Conservation (phyloP, 2,888 invertebrate genomes). For the Drosophila multiciliata region DNA sequence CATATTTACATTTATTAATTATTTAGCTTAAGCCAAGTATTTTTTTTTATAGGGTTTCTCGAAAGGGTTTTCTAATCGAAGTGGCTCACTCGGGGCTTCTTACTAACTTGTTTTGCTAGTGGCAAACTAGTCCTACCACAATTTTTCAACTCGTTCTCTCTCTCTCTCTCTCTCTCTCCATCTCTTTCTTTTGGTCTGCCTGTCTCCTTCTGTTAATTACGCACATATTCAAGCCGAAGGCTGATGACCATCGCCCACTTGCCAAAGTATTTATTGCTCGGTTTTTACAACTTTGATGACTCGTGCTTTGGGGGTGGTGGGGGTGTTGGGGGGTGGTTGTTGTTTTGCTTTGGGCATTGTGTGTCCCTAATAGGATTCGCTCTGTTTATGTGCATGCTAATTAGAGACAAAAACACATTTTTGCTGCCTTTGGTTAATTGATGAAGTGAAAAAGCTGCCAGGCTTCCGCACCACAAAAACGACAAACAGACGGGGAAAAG, state of each 20-base stretch:
- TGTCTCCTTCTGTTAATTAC: constrained; percentile 27
- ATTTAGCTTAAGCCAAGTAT: background rate
- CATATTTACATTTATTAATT: background rate
- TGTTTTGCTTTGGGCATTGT: background rate
- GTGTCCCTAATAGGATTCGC: constrained; percentile 73
- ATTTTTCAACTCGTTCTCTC: background rate
- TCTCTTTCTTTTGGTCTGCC: background rate
- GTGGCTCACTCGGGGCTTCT: background rate
- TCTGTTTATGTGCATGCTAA: constrained; percentile 80
- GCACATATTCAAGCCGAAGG: constrained; percentile 25
- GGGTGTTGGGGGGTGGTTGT: background rate
- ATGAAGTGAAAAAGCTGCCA: constrained; percentile 75
- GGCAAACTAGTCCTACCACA: background rate
- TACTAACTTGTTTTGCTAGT: constrained; percentile 1
- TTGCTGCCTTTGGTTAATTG: constrained; percentile 77
- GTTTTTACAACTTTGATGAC: constrained; percentile 55
- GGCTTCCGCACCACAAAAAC: constrained; percentile 40
- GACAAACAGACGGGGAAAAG: constrained; percentile 10
- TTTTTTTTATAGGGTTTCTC: background rate
- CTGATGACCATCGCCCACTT: constrained; percentile 53
- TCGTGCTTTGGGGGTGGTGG: background rate
- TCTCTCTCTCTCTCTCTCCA: too few relatives aligned
- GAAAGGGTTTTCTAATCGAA: constrained; percentile 3
- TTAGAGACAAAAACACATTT: constrained; percentile 77
- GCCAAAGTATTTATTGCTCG: constrained; percentile 57